Conservation (phyloP, 2,113 vertebrate species). For the Arizona elegans region DNA sequence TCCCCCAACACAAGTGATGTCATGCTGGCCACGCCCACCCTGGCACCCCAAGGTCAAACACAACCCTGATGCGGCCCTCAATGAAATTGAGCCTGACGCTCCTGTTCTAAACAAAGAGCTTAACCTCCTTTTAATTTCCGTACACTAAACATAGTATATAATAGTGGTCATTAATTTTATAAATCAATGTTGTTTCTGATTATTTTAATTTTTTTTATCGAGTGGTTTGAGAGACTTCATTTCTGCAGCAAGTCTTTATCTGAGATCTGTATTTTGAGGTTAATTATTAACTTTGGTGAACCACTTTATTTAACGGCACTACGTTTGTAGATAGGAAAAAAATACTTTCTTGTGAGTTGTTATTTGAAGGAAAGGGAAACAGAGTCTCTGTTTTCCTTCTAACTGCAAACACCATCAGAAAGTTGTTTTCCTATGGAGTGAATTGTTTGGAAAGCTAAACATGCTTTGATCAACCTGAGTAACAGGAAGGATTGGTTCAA, state of each 20-base stretch:
- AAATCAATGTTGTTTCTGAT: neutral
- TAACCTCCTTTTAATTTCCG: neutral
- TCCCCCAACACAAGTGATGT: no score
- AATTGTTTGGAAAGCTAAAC: neutral
- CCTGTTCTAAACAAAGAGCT: neutral
- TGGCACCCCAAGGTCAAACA: no score
- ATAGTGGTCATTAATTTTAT: neutral
- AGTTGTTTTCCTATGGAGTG: neutral
- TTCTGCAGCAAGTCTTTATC: neutral
- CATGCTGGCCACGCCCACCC: no score
- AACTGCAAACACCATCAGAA: neutral
- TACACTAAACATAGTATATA: neutral
- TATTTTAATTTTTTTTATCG: neutral
- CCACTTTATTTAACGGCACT: neutral
- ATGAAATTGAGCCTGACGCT: no score
- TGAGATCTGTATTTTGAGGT: neutral
- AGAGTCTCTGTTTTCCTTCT: neutral
- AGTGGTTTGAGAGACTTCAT: neutral
- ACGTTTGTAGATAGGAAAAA: neutral
- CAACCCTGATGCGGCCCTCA: no score
- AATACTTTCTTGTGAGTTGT: neutral
- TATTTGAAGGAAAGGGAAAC: neutral
- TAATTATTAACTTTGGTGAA: neutral
- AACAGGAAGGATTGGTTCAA: neutral
- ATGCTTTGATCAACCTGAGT: constrained; percentile 7